Evolutionary conservation across 2,113 vertebrate species (phyloP), one percentile per base, ranked within the genome.

Genomic region (Tupaia chinensis): DNA sequence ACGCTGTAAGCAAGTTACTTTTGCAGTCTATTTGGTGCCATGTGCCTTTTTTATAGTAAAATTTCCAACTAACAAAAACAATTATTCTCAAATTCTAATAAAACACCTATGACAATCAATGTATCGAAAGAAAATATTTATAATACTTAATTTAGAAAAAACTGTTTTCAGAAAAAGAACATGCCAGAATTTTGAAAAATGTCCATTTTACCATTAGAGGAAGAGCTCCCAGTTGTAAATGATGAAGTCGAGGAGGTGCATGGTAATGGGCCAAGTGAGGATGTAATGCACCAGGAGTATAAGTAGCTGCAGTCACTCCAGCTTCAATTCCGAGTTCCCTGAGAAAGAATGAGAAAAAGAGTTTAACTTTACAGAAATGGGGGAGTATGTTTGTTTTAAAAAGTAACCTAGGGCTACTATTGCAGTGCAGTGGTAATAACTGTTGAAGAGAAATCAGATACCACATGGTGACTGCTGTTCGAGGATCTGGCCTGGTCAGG

Each of bases 261-360:
- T 99, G 99, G 98, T 99, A 99, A 98, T 99, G 99, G 95, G 99
- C 99, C 98, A 99, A 91, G 98, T 99, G 99, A 96, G 99, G 99
- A 98, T 99, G 99, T 98, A 99, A 98, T 82, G 99, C 99, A 93
- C 99, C 99, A 91, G 99, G 99, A 85, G 99, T 99, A 63, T 99
- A 99, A 3, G 99, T 99, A 27, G 99, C 99, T 97, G 99, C 99
- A 44, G 99, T 99, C 98, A 99, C 99, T 87, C 99, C 99, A 96
- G 99, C 99, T 98, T 99, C 99, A 53, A 99, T 99, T 97, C 99
- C 99, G 97, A 99, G 99, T 97, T 99, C 99, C 99, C 99, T 99
- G 98, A 97, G 89, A 97, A 20, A 92, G 96, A 66, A 87, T 68
- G 87, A 97, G 23, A 77, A 65, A 20, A 77, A 65, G 34, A 68